These are phyloP conservation scores for Lycocorax pyrrhopterus DNA, from an alignment of 2,113 vertebrate species.

Conservation along the genomic window DNA sequence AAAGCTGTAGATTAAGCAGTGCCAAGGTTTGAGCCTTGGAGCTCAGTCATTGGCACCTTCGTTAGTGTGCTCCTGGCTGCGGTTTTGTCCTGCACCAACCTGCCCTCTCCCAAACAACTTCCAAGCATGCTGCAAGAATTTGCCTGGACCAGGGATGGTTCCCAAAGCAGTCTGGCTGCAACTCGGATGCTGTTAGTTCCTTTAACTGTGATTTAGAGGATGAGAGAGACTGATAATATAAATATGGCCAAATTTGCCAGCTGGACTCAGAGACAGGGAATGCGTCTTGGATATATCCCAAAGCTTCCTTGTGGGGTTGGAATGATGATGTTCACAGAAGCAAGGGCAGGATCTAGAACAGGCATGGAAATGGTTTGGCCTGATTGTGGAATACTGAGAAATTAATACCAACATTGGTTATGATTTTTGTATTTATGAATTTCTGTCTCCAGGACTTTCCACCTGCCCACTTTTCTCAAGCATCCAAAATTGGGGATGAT, in stretches of 20 bases:
- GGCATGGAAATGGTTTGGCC: not conserved
- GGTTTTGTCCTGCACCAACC: slow-evolving; percentile 13
- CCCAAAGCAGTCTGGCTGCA: not conserved
- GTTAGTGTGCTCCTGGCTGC: not conserved
- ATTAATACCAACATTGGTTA: not conserved
- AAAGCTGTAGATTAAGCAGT: not conserved
- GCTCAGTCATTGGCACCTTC: not conserved
- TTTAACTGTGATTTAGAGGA: not conserved
- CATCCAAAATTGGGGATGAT: not conserved
- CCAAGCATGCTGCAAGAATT: not conserved
- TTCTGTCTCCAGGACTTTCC: not conserved
- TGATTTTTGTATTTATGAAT: not conserved
- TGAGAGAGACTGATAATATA: not conserved
- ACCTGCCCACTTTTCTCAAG: not conserved
- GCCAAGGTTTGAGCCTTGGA: not conserved
- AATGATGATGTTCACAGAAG: not conserved
- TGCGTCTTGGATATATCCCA: not conserved
- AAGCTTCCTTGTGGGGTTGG: not conserved
- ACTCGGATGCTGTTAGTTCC: not conserved
- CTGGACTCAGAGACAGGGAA: not conserved
- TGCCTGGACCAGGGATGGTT: not conserved
- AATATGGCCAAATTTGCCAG: not conserved
- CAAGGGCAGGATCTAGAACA: not conserved
- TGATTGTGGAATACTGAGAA: not conserved
- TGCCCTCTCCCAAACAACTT: slow-evolving; percentile 11